Conservation (phyloP, 2,888 invertebrate species). For the Elysia crispata region DNA sequence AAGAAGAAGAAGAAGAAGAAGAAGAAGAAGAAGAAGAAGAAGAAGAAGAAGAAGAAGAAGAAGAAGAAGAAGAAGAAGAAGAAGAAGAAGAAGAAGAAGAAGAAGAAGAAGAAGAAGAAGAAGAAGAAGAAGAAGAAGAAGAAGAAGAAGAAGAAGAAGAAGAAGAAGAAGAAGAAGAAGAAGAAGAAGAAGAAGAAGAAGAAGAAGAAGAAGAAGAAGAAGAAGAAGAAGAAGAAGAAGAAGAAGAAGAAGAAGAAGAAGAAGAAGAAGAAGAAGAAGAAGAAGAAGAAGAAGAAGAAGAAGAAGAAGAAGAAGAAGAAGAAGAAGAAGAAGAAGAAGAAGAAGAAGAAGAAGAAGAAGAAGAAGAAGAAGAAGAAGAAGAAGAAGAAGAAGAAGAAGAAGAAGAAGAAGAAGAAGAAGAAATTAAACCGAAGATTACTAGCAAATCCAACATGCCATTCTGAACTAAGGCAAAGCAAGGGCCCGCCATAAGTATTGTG, state of each 20-base stretch:
- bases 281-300: conserved; percentile 23
- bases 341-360: conserved; percentile 15
- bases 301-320: not conserved
- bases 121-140: not conserved
- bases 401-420: conserved; percentile 27
- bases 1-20: not conserved
- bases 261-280: conserved; percentile 30
- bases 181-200: not conserved
- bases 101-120: not conserved
- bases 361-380: conserved; percentile 29
- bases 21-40: not conserved
- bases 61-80: conserved; percentile 1
- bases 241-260: conserved; percentile 4
- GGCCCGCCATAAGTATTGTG: too few species aligned
- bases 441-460: too few species aligned
- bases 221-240: conserved; percentile 25
- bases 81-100: not conserved
- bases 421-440: too few species aligned
- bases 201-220: not conserved
- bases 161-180: not conserved
- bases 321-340: conserved; percentile 21
- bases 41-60: conserved; percentile 6
- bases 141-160: not conserved
- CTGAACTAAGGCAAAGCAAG: too few species aligned
- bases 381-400: conserved; percentile 35